Evolutionary conservation across 1,140 invertebrate species (phyloP).

Genomic region (Brachionus manjavacas): DNA sequence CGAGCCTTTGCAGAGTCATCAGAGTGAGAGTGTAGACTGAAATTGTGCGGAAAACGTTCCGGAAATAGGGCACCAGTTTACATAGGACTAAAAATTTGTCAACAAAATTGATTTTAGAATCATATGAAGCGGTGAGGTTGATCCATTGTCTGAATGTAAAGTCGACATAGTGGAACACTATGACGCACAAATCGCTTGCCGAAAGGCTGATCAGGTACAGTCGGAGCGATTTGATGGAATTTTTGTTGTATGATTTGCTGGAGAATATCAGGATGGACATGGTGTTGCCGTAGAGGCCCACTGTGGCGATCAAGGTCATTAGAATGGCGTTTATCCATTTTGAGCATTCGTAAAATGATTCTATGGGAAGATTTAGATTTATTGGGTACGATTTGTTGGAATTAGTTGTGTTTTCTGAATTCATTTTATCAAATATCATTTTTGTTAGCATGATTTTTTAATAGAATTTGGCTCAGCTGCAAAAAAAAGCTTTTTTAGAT

Average conservation of each 20-base stretch:
- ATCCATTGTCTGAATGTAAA: constrained; percentile 24
- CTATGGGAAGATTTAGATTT: not conserved
- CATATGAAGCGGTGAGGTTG: constrained; percentile 15
- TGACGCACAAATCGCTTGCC: not conserved
- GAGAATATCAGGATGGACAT: constrained; percentile 6
- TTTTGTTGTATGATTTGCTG: constrained; percentile 28
- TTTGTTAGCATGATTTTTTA: not conserved
- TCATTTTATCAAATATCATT: not conserved
- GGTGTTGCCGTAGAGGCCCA: not conserved
- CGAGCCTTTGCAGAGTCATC: constrained; percentile 13
- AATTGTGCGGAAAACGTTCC: not conserved
- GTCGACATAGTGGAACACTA: constrained; percentile 12
- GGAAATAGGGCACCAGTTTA: constrained; percentile 8
- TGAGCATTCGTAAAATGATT: constrained; percentile 1
- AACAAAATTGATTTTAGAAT: constrained; percentile 23
- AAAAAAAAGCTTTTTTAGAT: not conserved
- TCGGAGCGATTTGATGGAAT: constrained; percentile 19
- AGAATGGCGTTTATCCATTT: constrained; percentile 21
- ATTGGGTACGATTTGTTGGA: not conserved
- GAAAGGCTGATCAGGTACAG: not conserved
- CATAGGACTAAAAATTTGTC: not conserved
- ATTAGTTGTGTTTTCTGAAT: not conserved
- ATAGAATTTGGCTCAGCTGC: not conserved
- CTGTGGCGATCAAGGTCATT: not conserved
- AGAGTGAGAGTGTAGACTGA: not conserved